Conservation (phyloP, 2,113 vertebrate genomes). For the Platanista minor region DNA sequence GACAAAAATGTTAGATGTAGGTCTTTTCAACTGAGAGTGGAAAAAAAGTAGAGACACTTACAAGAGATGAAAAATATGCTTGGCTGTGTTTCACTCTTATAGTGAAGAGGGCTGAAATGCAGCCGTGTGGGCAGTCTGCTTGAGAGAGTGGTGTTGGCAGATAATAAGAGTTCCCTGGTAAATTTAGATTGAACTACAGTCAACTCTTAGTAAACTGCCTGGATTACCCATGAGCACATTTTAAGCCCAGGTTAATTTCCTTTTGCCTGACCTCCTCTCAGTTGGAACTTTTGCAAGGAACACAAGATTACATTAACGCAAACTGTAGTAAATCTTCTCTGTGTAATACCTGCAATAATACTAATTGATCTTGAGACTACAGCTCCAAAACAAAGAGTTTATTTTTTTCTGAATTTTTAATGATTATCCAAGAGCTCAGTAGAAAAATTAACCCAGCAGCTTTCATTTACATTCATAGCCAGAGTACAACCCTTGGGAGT, state of each 20-base stretch:
- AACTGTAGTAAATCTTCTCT: background rate
- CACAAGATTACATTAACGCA: background rate
- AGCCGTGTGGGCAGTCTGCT: background rate
- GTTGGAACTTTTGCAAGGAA: background rate
- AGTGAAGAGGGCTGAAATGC: background rate
- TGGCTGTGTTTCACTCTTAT: background rate
- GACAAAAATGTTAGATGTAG: background rate
- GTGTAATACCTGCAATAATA: background rate
- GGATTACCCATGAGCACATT: background rate
- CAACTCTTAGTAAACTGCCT: background rate
- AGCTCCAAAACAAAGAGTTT: background rate
- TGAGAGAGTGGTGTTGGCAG: background rate
- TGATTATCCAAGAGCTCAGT: background rate
- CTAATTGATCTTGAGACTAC: background rate
- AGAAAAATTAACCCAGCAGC: background rate
- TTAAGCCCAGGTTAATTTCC: background rate
- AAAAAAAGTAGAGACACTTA: background rate
- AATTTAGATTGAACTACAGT: background rate
- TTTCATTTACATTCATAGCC: background rate
- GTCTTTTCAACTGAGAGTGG: background rate
- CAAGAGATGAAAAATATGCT: background rate
- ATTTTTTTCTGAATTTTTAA: background rate
- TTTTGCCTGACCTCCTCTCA: background rate
- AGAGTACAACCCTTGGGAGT: background rate
- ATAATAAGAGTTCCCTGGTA: background rate